Evolutionary conservation across 2,797 vertebrate genomes (phyloP).

Genomic region (Pangasius djambal): DNA sequence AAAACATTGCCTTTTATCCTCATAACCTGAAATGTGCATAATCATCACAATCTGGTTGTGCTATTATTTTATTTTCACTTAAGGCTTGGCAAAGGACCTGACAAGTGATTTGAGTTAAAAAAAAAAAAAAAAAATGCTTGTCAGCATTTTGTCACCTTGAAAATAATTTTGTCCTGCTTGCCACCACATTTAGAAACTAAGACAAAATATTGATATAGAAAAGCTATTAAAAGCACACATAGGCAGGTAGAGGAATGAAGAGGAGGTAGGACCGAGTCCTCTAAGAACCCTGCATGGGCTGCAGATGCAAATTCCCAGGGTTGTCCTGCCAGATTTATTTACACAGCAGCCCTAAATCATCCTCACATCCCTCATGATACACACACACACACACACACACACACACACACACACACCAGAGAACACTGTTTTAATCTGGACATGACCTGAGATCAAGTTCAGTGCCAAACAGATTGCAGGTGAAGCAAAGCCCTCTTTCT

Average conservation of each 20-base stretch:
- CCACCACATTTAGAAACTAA: not conserved
- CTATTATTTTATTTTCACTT: not conserved
- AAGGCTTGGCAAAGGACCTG: slow-evolving; percentile 7
- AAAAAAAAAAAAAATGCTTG: not conserved
- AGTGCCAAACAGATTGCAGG: not conserved
- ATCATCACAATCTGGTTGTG: not conserved
- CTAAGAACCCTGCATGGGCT: slow-evolving; percentile 10
- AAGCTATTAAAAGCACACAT: not conserved
- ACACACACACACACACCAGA: slow-evolving; percentile 8
- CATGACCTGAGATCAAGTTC: slow-evolving; percentile 45
- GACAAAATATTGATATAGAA: not conserved
- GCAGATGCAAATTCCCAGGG: slow-evolving; percentile 10
- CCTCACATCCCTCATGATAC: not conserved
- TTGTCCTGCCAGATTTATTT: slow-evolving; percentile 64
- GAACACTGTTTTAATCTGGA: slow-evolving; percentile 36
- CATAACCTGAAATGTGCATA: not conserved
- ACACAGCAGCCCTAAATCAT: slow-evolving; percentile 68
- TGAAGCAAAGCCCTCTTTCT: not conserved
- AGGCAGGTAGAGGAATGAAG: not conserved
- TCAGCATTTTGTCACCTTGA: slow-evolving; percentile 38
- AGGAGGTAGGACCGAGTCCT: not conserved
- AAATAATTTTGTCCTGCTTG: slow-evolving; percentile 19
- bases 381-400: too few species aligned
- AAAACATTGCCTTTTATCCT: not conserved
- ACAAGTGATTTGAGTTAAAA: not conserved